Conservation (phyloP, 2,113 vertebrate genomes). For the Gobius niger region DNA sequence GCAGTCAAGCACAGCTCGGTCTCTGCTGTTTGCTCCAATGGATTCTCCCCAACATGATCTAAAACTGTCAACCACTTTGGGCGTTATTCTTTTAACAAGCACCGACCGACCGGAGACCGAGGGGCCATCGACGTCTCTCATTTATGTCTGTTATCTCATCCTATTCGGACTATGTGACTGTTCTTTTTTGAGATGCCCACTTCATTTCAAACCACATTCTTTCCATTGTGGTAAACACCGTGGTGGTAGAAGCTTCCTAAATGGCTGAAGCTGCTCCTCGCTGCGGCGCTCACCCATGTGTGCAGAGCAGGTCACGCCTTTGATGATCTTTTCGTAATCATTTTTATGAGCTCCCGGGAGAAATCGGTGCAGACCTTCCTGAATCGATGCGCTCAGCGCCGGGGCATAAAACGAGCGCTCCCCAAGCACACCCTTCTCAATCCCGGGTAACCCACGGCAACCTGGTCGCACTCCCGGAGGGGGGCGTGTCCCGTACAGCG, state of each 20-base stretch:
- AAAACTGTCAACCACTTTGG: neutral
- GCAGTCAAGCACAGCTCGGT: conserved; percentile 57
- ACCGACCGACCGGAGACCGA: too few relatives aligned
- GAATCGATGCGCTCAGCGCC: conserved; percentile 76
- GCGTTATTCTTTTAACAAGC: neutral
- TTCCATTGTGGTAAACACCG: too few relatives aligned
- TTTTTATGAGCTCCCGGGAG: conserved; percentile 80
- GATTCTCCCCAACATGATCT: conserved; percentile 20
- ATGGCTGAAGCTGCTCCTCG: too few relatives aligned
- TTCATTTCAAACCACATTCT: too few relatives aligned
- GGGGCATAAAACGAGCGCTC: conserved; percentile 72
- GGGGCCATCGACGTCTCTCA: too few relatives aligned
- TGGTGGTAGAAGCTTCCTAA: too few relatives aligned
- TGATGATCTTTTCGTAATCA: conserved; percentile 81
- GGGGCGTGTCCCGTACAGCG: conserved; percentile 10
- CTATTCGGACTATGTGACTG: too few relatives aligned
- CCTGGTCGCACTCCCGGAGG: conserved; percentile 44
- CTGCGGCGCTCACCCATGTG: too few relatives aligned
- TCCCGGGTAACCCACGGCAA: conserved; percentile 74
- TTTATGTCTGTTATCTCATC: too few relatives aligned
- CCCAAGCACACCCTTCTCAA: conserved; percentile 60
- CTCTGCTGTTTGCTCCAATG: conserved; percentile 49
- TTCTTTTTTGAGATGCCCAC: too few relatives aligned
- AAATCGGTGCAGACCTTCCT: conserved; percentile 72
- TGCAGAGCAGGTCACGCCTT: conserved; percentile 60